phyloP scores from a whole-genome alignment of 2,888 invertebrate species.

The Pyralis farinalis region DNA sequence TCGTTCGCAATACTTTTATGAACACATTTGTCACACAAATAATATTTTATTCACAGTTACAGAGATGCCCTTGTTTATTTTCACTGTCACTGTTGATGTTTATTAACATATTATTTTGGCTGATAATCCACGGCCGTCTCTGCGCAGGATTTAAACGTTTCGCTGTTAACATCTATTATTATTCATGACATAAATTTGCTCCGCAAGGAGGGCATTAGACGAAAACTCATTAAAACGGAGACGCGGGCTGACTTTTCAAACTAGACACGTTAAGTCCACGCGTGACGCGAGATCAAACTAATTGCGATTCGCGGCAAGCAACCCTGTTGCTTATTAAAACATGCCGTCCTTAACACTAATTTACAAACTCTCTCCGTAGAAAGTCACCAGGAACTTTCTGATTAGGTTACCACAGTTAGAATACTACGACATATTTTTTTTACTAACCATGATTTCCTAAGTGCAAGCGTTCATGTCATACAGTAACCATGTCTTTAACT shows the following conservation, averaged over 20 bases:
- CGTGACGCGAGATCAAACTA: slow-evolving; percentile 64
- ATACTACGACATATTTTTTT: no score
- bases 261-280: slow-evolving; percentile 78
- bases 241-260: slow-evolving; percentile 78
- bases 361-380: slow-evolving; percentile 35
- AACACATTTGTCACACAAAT: no score
- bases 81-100: slow-evolving; percentile 33
- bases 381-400: background rate
- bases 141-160: slow-evolving; percentile 69
- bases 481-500: no score
- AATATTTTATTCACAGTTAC: no score
- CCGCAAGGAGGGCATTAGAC: slow-evolving; percentile 72
- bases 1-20: no score
- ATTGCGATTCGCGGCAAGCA: slow-evolving; percentile 69
- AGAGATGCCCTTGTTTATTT: background rate
- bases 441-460: no score
- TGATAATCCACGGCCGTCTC: slow-evolving; percentile 68
- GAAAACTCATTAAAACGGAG: slow-evolving; percentile 79
- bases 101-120: slow-evolving; percentile 62
- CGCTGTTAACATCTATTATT: slow-evolving; percentile 70
- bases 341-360: slow-evolving; percentile 60
- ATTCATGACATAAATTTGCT: slow-evolving; percentile 79
- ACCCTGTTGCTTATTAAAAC: slow-evolving; percentile 67
- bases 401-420: no score
- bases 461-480: no score